These are phyloP conservation scores for Hippocampus zosterae DNA, from an alignment of 2,113 vertebrate genomes.

Conservation along the genomic window DNA sequence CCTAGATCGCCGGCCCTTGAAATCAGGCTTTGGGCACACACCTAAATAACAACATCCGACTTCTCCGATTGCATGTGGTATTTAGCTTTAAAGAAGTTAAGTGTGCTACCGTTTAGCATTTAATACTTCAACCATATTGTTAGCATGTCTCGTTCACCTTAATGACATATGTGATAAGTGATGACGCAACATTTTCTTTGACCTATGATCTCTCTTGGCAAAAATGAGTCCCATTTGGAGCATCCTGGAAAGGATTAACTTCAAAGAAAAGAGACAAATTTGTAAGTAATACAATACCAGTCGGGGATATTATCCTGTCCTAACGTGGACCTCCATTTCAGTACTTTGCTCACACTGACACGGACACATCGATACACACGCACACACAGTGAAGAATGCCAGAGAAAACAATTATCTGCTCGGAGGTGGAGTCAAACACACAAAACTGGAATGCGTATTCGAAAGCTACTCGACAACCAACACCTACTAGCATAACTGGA, in stretches of 20 bases:
- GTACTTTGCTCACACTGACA: conserved; percentile 15
- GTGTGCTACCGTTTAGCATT: neutral
- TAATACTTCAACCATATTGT: neutral
- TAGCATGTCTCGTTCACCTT: neutral
- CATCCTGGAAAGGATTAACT: neutral
- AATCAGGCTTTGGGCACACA: neutral
- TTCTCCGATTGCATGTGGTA: neutral
- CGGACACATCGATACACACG: conserved; percentile 6
- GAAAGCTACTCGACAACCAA: conserved; percentile 5
- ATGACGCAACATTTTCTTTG: neutral
- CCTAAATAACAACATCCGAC: neutral
- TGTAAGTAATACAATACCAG: neutral
- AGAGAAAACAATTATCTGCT: conserved; percentile 32
- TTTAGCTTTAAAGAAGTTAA: neutral
- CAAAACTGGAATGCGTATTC: conserved; percentile 23
- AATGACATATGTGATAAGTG: neutral
- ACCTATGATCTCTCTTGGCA: neutral
- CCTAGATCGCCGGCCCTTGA: neutral
- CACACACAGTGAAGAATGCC: conserved; percentile 9
- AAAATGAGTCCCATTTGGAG: neutral
- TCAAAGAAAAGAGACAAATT: neutral
- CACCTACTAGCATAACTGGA: neutral
- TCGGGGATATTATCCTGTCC: conserved; percentile 37
- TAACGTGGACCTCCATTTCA: conserved; percentile 24
- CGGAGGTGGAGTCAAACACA: conserved; percentile 23